phyloP scores from a whole-genome alignment of 2,888 invertebrate species.

The Pyrocoelia pectoralis region DNA sequence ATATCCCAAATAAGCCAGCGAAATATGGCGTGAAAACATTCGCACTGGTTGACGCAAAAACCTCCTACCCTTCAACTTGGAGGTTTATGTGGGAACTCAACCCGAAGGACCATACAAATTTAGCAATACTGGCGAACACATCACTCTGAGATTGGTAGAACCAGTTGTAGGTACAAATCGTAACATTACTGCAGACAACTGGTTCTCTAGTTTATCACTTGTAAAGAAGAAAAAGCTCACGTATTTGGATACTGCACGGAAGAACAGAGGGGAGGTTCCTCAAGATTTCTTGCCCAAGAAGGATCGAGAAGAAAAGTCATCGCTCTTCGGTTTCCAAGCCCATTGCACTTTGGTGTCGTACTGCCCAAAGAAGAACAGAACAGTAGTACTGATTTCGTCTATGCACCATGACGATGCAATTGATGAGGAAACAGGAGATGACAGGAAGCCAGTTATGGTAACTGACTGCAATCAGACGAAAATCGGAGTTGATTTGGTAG shows the following conservation, averaged over 20 bases:
- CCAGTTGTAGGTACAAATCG: neutral
- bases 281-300: neutral
- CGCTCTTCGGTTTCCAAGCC: neutral
- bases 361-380: neutral
- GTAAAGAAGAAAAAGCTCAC: too few species aligned
- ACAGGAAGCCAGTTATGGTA: neutral
- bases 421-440: neutral
- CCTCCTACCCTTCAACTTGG: neutral
- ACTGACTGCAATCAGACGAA: neutral
- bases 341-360: neutral
- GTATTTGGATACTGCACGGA: neutral
- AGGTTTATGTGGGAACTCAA: neutral
- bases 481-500: neutral
- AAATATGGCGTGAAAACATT: neutral
- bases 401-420: neutral
- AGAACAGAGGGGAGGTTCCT: slow-evolving; percentile 11
- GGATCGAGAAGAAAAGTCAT: neutral
- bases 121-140: neutral
- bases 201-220: slow-evolving; percentile 14
- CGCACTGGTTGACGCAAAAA: neutral
- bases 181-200: slow-evolving; percentile 15
- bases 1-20: neutral
- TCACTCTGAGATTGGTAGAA: neutral
- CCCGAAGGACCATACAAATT: neutral
- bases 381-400: neutral